Base-by-base conservation (phyloP, 1,140 invertebrate species). In the Trachymyrmex cornetzi region DNA sequence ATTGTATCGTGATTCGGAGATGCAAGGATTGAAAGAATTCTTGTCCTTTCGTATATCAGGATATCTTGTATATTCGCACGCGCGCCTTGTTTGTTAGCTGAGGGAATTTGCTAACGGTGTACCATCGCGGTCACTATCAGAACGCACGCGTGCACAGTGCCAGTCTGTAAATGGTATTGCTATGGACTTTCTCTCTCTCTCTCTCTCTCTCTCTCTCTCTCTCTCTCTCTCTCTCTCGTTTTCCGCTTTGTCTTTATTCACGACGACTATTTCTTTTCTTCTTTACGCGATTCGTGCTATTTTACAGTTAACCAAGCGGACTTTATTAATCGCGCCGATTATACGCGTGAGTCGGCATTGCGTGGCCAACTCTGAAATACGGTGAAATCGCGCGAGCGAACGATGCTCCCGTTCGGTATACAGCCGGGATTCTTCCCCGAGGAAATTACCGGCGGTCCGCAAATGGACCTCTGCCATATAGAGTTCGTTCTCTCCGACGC, bases 401-500 rank as follows among this genome's bases (percentile, higher is more conserved):
- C 59, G 69, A 12, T 55, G 72, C 55, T 34, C 75, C 19, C 38
- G 74, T 69, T 67, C 59, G 48, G 48, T 89, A 80, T 55, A 84
- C 53, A 75, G 34, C 74, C 24, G 64, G 79, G 61, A 91, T 90
- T 87, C 90, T 91, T 91, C 90, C 90, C 89, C 61, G 84, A 91
- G 90, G 90, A 91, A 91, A 91, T 91, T 90, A 90, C 86, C 24
- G 61, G 59, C n/a, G 67, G 87, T 30, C 80, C 66, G 72, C 87
- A 53, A 80, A 81, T 75, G 82, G 88, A 86, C 80, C 72, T 57
- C 9, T 14, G 53, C 67, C 72, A 16, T 75, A 84, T 59, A 82
- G 61, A 81, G 69, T 22, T 71, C 61, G 77, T 86, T 63, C 63
- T 12, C 66, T 71, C 75, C 12, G n/a, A 66, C 64, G 44, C 16